Evolutionary conservation across 2,113 vertebrate species (phyloP).

Genomic region (Pelmatolapia mariae): DNA sequence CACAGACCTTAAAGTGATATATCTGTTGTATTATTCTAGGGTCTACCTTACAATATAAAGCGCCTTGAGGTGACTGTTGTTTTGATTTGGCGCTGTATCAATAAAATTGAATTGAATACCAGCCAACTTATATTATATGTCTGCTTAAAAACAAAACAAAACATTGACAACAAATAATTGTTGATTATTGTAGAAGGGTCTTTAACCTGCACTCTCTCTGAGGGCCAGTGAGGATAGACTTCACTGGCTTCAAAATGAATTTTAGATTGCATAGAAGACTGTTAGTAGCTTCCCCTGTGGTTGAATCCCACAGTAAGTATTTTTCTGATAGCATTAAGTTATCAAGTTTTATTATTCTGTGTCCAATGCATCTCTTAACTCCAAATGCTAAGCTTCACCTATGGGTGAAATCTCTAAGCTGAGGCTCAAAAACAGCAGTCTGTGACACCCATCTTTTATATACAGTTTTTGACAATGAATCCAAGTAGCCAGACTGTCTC

Average conservation of each 20-base stretch:
- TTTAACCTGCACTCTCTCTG: background rate
- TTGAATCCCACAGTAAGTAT: background rate
- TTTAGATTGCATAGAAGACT: background rate
- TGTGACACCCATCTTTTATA: background rate
- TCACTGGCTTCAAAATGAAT: background rate
- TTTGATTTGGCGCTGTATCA: fast-evolving
- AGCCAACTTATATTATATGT: background rate
- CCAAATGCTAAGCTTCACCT: background rate
- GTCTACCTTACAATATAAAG: background rate
- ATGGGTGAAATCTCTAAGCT: background rate
- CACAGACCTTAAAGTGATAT: background rate
- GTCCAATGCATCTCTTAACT: background rate
- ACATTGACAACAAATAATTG: background rate
- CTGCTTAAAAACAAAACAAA: background rate
- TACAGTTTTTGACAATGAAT: background rate
- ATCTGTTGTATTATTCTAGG: background rate
- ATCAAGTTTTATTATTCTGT: background rate
- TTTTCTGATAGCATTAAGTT: background rate
- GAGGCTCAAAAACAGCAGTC: background rate
- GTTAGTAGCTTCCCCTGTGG: background rate
- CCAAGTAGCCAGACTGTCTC: background rate
- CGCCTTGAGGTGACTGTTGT: background rate
- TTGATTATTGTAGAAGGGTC: background rate
- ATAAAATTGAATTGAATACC: background rate
- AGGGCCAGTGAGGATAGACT: background rate